These are phyloP conservation scores for Actinostola sp. DNA, from an alignment of 92 coral and sea anemone species.

Conservation along the genomic window DNA sequence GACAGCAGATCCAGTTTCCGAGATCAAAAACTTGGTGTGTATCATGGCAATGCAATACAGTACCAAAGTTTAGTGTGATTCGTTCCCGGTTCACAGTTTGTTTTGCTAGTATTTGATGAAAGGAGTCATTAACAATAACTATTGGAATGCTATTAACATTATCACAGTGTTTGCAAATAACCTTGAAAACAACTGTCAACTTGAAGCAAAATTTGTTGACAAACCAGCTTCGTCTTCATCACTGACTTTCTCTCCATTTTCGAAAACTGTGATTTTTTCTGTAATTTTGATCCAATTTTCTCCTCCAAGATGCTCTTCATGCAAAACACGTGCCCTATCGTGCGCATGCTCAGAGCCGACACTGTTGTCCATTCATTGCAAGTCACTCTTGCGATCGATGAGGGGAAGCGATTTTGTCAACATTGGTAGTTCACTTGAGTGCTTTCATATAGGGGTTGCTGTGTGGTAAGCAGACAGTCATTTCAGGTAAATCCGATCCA, in stretches of 20 bases:
- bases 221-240: too few relatives aligned
- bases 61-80: neutral
- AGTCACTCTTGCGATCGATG: conserved; percentile 27
- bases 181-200: neutral
- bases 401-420: conserved; percentile 51
- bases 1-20: too few relatives aligned
- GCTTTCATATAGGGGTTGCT: conserved; percentile 2
- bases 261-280: neutral
- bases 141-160: conserved; percentile 8
- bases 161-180: conserved; percentile 15
- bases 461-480: conserved; percentile 8
- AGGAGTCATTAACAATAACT: conserved; percentile 1
- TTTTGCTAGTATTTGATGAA: conserved; percentile 11
- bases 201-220: neutral
- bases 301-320: neutral
- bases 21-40: too few relatives aligned
- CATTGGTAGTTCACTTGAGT: conserved; percentile 38
- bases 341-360: conserved; percentile 38
- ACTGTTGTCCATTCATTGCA: conserved; percentile 31
- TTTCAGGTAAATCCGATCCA: conserved; percentile 7
- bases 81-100: neutral
- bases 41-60: neutral
- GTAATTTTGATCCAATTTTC: conserved; percentile 9
- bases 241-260: neutral
- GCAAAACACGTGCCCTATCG: conserved; percentile 32